phyloP scores from a whole-genome alignment of 1,140 invertebrate genomes.

The Lutraria rhynchaena region DNA sequence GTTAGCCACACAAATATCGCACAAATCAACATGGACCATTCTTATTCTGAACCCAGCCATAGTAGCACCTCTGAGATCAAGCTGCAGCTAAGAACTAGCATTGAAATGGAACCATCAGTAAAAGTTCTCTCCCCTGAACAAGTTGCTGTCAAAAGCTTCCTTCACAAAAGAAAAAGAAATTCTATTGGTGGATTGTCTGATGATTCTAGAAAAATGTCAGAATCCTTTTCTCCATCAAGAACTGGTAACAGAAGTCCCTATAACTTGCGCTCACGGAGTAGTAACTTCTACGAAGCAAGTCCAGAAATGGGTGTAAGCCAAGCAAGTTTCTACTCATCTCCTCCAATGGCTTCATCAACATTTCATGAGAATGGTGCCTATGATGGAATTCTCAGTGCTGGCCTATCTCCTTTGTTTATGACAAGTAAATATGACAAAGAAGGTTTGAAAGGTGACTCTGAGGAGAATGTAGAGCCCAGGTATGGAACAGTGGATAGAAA shows the following conservation, averaged over 20 bases:
- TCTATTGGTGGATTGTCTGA: neutral
- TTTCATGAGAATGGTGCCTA: constrained; percentile 17
- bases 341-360: constrained; percentile 47
- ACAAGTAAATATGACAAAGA: constrained; percentile 28
- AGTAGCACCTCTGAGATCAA: neutral
- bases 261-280: neutral
- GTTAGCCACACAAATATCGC: constrained; percentile 45
- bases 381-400: neutral
- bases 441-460: neutral
- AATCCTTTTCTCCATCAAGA: neutral
- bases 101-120: neutral
- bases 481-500: neutral
- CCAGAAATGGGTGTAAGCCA: neutral
- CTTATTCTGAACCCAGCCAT: neutral
- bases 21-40: constrained; percentile 29
- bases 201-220: neutral
- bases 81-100: neutral
- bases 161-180: constrained; percentile 25
- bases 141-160: constrained; percentile 44
- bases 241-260: constrained; percentile 10
- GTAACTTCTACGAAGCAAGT: neutral
- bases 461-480: neutral
- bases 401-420: constrained; percentile 18
- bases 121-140: constrained; percentile 55
- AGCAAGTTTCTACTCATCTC: constrained; percentile 11